Evolutionary conservation across 1,140 invertebrate genomes (phyloP).

Genomic region (Nasonia vitripennis): DNA sequence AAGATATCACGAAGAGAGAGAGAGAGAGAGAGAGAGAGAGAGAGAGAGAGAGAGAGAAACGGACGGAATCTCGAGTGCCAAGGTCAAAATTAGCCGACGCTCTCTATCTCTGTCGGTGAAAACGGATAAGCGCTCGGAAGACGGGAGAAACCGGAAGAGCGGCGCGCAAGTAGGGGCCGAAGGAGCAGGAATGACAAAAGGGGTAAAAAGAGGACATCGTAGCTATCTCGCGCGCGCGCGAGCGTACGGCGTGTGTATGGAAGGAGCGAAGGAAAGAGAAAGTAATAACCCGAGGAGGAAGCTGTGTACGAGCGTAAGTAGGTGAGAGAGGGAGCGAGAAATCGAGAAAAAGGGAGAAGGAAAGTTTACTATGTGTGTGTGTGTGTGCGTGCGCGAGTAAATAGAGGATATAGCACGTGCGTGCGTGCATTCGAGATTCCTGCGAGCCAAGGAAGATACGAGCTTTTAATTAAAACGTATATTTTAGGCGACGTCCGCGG

Average conservation of each 20-base stretch:
- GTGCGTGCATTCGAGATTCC: not conserved
- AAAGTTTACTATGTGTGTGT: not conserved
- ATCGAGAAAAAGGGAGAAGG: conserved; percentile 32
- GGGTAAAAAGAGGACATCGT: conserved; percentile 34
- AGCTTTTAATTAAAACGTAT: conserved; percentile 18
- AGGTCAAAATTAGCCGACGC: conserved; percentile 53
- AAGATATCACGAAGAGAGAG: not conserved
- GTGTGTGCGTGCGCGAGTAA: not conserved
- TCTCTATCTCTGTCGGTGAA: conserved; percentile 26
- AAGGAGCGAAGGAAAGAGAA: conserved; percentile 51
- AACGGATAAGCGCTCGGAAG: conserved; percentile 37
- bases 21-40: not conserved
- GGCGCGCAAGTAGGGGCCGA: conserved; percentile 18
- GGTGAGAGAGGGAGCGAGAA: conserved; percentile 33
- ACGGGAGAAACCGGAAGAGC: conserved; percentile 46
- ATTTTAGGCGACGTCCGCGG: not conserved
- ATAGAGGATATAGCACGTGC: not conserved
- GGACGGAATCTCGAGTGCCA: conserved; percentile 32
- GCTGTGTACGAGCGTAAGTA: conserved; percentile 40
- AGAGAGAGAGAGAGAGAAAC: not conserved
- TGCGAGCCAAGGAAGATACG: not conserved
- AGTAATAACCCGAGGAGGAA: conserved; percentile 32
- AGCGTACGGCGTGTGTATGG: not conserved
- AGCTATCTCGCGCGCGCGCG: not conserved
- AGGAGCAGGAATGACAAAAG: conserved; percentile 47